A percentile compares a stretch with the other conserved stretches of the same genome.
phyloP scores from a whole-genome alignment of 2,888 invertebrate species.

The Pachycephus smyrnensis region DNA sequence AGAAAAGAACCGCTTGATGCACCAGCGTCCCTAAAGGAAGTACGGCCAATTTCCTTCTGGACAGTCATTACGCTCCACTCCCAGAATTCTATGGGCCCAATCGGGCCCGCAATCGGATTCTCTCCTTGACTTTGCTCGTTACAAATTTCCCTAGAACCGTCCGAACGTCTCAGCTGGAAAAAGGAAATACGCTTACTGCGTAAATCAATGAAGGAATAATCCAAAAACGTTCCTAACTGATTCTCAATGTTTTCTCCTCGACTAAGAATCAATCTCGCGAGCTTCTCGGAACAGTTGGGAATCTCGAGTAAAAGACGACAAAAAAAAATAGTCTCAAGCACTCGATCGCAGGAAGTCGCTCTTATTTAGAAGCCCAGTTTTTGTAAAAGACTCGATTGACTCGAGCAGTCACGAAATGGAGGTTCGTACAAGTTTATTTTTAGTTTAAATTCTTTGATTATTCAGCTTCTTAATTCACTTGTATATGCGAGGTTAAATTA shows the following conservation, averaged over 20 bases:
- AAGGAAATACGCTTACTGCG: background rate
- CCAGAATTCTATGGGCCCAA: background rate
- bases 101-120: background rate
- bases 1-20: background rate
- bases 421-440: background rate
- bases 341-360: conserved; percentile 14
- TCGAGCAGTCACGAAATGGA: conserved; percentile 18
- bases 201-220: background rate
- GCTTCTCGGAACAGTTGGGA: background rate
- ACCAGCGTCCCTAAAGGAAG: conserved; percentile 30
- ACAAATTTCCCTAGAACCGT: background rate
- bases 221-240: background rate
- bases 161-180: background rate
- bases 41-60: conserved; percentile 35
- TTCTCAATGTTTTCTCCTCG: background rate
- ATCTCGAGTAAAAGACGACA: background rate
- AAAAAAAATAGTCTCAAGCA: conserved; percentile 2
- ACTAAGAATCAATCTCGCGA: background rate
- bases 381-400: conserved; percentile 14
- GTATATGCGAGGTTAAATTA: background rate
- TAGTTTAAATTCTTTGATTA: background rate
- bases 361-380: background rate
- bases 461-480: background rate
- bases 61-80: background rate
- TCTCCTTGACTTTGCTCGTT: background rate